Evolutionary conservation across 2,888 invertebrate species (phyloP).

Genomic region (Catonia carolina): DNA sequence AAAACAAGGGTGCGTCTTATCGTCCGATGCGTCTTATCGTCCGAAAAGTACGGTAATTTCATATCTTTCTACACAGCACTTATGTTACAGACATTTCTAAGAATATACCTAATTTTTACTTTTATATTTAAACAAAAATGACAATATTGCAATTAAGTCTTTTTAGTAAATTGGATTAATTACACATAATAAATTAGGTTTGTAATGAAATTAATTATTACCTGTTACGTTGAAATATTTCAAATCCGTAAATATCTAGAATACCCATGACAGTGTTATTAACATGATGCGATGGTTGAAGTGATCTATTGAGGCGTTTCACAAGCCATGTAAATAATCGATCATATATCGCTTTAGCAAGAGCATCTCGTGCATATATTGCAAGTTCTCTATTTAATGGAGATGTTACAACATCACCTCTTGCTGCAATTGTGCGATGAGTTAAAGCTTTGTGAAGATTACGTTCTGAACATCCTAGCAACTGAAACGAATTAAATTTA

Average conservation of each 20-base stretch:
- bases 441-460: conserved; percentile 67
- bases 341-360: conserved; percentile 87
- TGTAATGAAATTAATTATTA: no score
- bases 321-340: conserved; percentile 89
- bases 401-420: conserved; percentile 72
- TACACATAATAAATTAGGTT: no score
- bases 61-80: no score
- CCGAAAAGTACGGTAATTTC: no score
- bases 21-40: no score
- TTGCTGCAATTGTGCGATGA: conserved; percentile 79
- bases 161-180: no score
- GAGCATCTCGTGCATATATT: conserved; percentile 79
- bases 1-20: no score
- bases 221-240: conserved; percentile 86
- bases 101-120: no score
- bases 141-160: no score
- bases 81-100: no score
- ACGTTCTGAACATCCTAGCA: conserved; percentile 63
- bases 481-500: conserved; percentile 46
- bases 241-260: conserved; percentile 90
- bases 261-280: conserved; percentile 76
- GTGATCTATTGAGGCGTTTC: conserved; percentile 65
- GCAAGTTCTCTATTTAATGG: conserved; percentile 75
- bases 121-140: no score
- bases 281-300: conserved; percentile 52